phyloP scores from a whole-genome alignment of 2,797 vertebrate genomes.

The Labroides dimidiatus region DNA sequence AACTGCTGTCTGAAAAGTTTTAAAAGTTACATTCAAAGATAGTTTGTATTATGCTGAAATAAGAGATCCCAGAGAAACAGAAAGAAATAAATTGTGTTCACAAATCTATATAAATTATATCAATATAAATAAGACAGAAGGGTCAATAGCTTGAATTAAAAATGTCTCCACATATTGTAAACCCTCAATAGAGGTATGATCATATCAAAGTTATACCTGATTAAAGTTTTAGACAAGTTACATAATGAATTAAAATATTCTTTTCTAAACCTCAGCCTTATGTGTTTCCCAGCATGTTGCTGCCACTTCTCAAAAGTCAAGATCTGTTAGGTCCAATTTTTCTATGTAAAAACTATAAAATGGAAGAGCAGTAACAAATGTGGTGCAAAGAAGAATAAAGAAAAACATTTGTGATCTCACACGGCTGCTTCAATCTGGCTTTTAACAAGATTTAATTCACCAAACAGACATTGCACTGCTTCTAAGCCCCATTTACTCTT shows the following conservation, averaged over 20 bases:
- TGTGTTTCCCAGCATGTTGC: slow-evolving; percentile 24
- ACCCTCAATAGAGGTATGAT: neutral
- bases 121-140: neutral
- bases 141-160: neutral
- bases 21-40: slow-evolving; percentile 3
- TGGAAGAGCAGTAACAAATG: neutral
- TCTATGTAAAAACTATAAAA: slow-evolving; percentile 1
- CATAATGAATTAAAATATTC: slow-evolving; percentile 20
- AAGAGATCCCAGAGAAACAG: neutral
- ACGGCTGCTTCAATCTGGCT: slow-evolving; percentile 16
- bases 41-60: neutral
- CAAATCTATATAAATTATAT: neutral
- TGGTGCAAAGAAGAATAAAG: neutral
- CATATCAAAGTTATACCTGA: slow-evolving; percentile 11
- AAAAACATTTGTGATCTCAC: slow-evolving; percentile 29
- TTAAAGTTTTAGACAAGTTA: slow-evolving; percentile 4
- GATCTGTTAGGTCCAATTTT: slow-evolving; percentile 2
- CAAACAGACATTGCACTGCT: slow-evolving; percentile 52
- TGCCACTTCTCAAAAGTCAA: slow-evolving; percentile 4
- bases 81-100: neutral
- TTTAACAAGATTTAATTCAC: slow-evolving; percentile 59
- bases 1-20: neutral
- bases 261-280: slow-evolving; percentile 13
- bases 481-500: slow-evolving; percentile 64
- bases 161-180: neutral